phyloP scores from a whole-genome alignment of 1,140 invertebrate genomes.

The Brachionus rubens region DNA sequence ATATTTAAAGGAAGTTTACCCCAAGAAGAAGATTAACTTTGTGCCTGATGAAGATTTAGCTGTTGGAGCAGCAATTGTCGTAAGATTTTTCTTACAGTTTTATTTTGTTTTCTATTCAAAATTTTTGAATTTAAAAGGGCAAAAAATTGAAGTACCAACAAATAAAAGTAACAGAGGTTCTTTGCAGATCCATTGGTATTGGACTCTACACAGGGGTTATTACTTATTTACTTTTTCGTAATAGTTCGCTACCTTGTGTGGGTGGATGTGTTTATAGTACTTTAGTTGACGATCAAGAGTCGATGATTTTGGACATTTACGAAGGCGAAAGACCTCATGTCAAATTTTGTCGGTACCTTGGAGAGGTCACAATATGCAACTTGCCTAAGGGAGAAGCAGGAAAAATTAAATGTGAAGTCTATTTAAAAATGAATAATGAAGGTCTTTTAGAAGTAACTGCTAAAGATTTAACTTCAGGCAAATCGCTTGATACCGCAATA shows the following conservation, averaged over 20 bases:
- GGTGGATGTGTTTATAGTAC: slow-evolving; percentile 34
- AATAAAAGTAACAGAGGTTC: slow-evolving; percentile 42
- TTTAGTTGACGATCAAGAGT: slow-evolving; percentile 40
- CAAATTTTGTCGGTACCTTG: slow-evolving; percentile 38
- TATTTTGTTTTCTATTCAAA: background rate
- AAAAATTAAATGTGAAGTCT: slow-evolving; percentile 39
- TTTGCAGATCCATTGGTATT: slow-evolving; percentile 42
- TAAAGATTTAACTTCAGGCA: background rate
- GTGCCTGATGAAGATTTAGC: slow-evolving; percentile 29
- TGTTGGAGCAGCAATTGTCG: slow-evolving; percentile 38
- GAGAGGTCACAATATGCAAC: slow-evolving; percentile 39
- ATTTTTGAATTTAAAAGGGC: slow-evolving; percentile 7
- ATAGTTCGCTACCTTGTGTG: slow-evolving; percentile 37
- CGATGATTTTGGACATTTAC: slow-evolving; percentile 38
- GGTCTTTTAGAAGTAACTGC: slow-evolving; percentile 35
- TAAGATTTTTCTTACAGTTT: background rate
- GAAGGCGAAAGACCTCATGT: slow-evolving; percentile 44
- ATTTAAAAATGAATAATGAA: slow-evolving; percentile 41
- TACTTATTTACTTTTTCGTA: slow-evolving; percentile 40
- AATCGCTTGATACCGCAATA: slow-evolving; percentile 1
- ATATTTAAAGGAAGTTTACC: slow-evolving; percentile 5
- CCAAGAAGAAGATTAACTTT: slow-evolving; percentile 39
- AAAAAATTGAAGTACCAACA: slow-evolving; percentile 44
- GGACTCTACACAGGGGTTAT: slow-evolving; percentile 38
- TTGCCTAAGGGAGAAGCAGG: slow-evolving; percentile 41